These are phyloP conservation scores for Microcebus ravelobensis DNA, from an alignment of 2,113 vertebrate species.

Conservation along the genomic window DNA sequence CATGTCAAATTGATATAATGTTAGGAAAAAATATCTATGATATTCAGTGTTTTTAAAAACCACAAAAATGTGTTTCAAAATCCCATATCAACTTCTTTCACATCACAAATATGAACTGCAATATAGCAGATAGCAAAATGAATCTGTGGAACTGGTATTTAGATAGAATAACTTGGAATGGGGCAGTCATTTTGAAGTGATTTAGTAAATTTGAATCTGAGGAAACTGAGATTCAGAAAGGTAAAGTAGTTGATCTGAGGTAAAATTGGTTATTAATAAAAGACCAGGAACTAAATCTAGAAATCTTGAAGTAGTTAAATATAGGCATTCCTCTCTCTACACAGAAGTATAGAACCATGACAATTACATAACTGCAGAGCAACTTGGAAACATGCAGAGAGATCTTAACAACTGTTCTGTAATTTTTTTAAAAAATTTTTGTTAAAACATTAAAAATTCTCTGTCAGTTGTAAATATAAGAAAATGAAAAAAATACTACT, in stretches of 20 bases:
- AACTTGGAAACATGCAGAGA: not conserved
- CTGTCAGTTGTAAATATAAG: not conserved
- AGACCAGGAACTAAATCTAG: not conserved
- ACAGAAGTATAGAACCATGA: not conserved
- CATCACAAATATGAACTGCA: not conserved
- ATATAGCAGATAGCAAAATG: not conserved
- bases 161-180: not conserved
- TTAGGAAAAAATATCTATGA: not conserved
- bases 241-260: not conserved
- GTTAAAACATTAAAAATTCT: not conserved
- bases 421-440: not conserved
- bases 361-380: not conserved
- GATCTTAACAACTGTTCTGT: not conserved
- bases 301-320: not conserved
- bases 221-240: not conserved
- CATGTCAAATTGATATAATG: not conserved
- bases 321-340: not conserved
- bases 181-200: not conserved
- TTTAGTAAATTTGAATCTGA: not conserved
- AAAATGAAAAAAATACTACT: not conserved
- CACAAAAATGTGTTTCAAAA: not conserved
- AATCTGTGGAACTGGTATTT: not conserved
- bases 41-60: not conserved
- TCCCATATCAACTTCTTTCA: not conserved
- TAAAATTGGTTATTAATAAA: not conserved